Evolutionary conservation across 2,888 invertebrate genomes (phyloP), one percentile per base, ranked within the genome.

Genomic region (Meteorus colon): DNA sequence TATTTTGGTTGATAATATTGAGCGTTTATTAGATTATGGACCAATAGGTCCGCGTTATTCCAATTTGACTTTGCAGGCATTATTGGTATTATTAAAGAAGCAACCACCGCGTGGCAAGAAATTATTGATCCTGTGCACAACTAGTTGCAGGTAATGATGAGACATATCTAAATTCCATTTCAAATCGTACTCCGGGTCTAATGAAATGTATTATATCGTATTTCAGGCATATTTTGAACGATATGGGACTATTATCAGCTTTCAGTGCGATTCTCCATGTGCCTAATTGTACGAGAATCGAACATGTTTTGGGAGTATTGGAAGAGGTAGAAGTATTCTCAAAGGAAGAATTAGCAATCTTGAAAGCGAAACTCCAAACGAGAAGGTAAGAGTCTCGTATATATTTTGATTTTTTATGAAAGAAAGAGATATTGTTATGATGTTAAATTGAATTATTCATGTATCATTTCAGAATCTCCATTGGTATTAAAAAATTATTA

Each of bases 11-110:
- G 99, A 99, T 90, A 98, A 99, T 90, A 96, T 99, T 85, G 99
- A 99, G 90, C 94, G 98, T 82, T 92, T 99, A 65, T 90, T 99
- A 83, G 99, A 99, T 91, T 99, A 99, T 90, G 98, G 98, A 31
- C 94, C 99, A 0, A 98, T 99, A 86, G 99, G 99, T 2, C 99
- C 99, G 6, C 92, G 99, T 8, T 99, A 98, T 91, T 99, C 99
- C 71, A 99, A 99, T 90, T 91, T 98, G 78, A 98, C 99, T 0
- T 91, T 99, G 77, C 99, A 99, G 90, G 98, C 99, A 0, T 91
- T 99, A 51, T 91, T 98, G 76, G 98, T 99, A 27, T 90, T 99
- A 82, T 90, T 99, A 79, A 98, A 98, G 91, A 98, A 98, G 87
- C 95, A 97, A 84, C 99, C 99, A 66, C 99, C 99, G 0, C 94